phyloP scores from a whole-genome alignment of 2,113 vertebrate genomes.

The Pagrus major region DNA sequence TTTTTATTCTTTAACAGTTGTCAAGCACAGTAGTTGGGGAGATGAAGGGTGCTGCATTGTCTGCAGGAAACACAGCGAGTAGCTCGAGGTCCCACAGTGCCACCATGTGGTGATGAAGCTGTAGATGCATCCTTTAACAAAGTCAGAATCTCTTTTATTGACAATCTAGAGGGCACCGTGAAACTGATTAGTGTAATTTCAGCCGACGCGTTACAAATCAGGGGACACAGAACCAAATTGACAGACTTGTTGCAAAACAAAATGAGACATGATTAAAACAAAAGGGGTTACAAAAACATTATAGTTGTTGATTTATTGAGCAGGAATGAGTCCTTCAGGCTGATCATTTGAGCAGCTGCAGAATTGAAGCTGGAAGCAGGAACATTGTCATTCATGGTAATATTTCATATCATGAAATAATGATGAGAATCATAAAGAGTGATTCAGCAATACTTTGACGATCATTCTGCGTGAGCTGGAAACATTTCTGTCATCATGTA shows the following conservation, averaged over 20 bases:
- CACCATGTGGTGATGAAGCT: conserved; percentile 65
- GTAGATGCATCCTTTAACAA: not conserved
- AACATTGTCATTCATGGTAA: not conserved
- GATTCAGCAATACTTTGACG: not conserved
- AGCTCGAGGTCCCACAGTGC: conserved; percentile 65
- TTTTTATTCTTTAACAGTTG: conserved; percentile 30
- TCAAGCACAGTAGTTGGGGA: not conserved
- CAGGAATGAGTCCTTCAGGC: conserved; percentile 5
- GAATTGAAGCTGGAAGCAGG: conserved; percentile 3
- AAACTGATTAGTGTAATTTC: conserved; percentile 39
- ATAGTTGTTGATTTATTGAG: conserved; percentile 3
- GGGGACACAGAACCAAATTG: conserved; percentile 7
- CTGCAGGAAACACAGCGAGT: not conserved
- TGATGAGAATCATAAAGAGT: not conserved
- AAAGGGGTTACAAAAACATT: not conserved
- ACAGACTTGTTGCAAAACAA: conserved; percentile 13
- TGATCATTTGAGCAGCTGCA: not conserved
- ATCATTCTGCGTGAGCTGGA: not conserved
- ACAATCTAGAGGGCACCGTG: not conserved
- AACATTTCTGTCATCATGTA: not conserved
- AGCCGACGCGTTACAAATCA: conserved; percentile 25
- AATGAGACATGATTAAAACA: conserved; percentile 25
- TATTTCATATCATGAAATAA: not conserved
- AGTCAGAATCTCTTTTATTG: conserved; percentile 10
- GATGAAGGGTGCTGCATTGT: not conserved